Evolutionary conservation across 2,888 invertebrate genomes (phyloP).

Genomic region (Clanis bilineata): DNA sequence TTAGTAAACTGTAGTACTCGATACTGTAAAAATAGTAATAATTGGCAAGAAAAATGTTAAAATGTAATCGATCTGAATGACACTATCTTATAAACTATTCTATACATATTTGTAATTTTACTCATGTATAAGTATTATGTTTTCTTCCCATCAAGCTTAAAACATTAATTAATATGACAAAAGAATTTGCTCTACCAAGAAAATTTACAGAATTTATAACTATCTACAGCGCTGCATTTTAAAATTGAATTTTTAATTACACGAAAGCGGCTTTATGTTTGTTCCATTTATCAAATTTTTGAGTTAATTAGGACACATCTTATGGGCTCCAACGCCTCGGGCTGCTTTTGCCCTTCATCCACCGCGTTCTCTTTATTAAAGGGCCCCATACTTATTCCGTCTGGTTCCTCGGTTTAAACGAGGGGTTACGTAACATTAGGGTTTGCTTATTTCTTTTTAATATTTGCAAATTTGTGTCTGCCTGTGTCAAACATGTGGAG

Average conservation of each 20-base stretch:
- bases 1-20: too few species aligned
- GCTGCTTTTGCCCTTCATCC: conserved; percentile 45
- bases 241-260: conserved; percentile 72
- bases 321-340: conserved; percentile 35
- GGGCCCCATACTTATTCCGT: conserved; percentile 43
- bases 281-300: conserved; percentile 58
- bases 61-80: too few species aligned
- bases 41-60: too few species aligned
- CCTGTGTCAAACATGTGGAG: background rate
- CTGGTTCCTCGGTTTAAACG: conserved; percentile 38
- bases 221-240: conserved; percentile 5
- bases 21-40: too few species aligned
- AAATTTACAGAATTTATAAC: background rate
- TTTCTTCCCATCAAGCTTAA: too few species aligned
- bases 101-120: too few species aligned
- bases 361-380: conserved; percentile 50
- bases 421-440: conserved; percentile 33
- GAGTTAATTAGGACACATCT: conserved; percentile 38
- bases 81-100: too few species aligned
- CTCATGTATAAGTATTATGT: too few species aligned
- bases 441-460: background rate
- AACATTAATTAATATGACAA: background rate
- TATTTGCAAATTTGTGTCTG: background rate
- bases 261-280: conserved; percentile 27
- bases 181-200: background rate